Percentiles rank a stretch among this genome's conserved stretches.
These are phyloP conservation scores for Macrosteles quadrilineatus DNA, from an alignment of 1,140 invertebrate species.

Conservation along the genomic window DNA sequence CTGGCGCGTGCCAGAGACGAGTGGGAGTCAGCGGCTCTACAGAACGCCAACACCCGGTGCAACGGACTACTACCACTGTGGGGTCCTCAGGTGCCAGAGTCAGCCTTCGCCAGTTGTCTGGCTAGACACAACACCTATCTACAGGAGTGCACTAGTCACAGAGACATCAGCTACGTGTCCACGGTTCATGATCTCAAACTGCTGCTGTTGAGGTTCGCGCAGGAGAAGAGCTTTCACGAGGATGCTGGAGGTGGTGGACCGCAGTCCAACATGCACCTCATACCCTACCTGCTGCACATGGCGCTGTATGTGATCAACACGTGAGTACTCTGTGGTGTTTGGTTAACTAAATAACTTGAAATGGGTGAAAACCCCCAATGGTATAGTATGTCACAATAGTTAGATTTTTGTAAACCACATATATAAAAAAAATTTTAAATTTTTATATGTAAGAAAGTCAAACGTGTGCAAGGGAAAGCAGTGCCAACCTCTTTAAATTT, in stretches of 20 bases:
- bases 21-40: constrained; percentile 96
- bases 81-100: constrained; percentile 94
- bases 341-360: no score
- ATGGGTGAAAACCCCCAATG: no score
- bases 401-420: no score
- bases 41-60: constrained; percentile 97
- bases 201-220: constrained; percentile 84
- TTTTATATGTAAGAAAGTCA: no score
- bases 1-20: constrained; percentile 81
- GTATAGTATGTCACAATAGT: no score
- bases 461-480: no score
- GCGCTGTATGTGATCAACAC: constrained; percentile 94
- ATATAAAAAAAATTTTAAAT: no score
- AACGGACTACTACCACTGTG: constrained; percentile 95
- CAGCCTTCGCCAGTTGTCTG: constrained; percentile 90
- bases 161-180: constrained; percentile 85
- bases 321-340: no score
- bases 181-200: constrained; percentile 95
- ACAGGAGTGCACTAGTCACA: constrained; percentile 82
- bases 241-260: constrained; percentile 96
- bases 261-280: constrained; percentile 95
- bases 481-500: no score
- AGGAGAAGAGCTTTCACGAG: constrained; percentile 95
- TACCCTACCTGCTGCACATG: constrained; percentile 94
- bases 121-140: constrained; percentile 86